Base-by-base conservation (phyloP, 2,888 invertebrate species). In the Brachyptera putata region DNA sequence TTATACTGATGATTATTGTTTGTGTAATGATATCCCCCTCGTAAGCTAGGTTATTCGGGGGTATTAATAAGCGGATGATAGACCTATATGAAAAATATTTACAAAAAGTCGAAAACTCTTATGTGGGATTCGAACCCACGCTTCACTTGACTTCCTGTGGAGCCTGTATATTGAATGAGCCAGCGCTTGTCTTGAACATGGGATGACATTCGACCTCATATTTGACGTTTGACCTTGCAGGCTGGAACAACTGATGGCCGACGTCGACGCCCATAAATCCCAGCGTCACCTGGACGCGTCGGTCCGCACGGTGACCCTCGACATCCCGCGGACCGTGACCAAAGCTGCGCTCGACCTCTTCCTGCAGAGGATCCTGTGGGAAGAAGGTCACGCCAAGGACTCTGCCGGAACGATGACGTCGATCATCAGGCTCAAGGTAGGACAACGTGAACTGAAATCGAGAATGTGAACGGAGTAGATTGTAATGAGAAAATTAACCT, bases 361-460 rank as follows among this genome's bases (percentile, higher is more conserved):
- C 62, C 63, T 71, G 37, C 69, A 70, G 62, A 67, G 65, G 53
- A 55, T 69, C 3, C 66, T 72, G 34, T 72, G 71, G 71, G 69
- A 70, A 61, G 68, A 66, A 13, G 57, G 60, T 24, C 57, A 66
- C 2, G 58, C 56, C 36, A 60, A 59, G 36, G 64, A 69, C 53
- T 58, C 58, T 2, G 39, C 41, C 5, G 69, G 68, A 11, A 60
- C 63, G 7, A 41, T 49, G 7, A 56, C 67, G 1, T 66, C 67
- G 55, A 66, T 70, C 55, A 67, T 70, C 55, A 59, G 71, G 53
- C 64, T 71, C 48, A 72, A 72, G 69, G 70, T 70, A 61, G 62
- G 57, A 24, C 41, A n/a, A n/a, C n/a, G n/a, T n/a, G n/a, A n/a
- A n/a, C n/a, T n/a, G n/a, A n/a, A n/a, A n/a, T n/a, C n/a, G n/a